Base-by-base conservation (phyloP, 37 sponge, comb jelly and placozoan genomes). In the Aphrocallistes beatrix region DNA sequence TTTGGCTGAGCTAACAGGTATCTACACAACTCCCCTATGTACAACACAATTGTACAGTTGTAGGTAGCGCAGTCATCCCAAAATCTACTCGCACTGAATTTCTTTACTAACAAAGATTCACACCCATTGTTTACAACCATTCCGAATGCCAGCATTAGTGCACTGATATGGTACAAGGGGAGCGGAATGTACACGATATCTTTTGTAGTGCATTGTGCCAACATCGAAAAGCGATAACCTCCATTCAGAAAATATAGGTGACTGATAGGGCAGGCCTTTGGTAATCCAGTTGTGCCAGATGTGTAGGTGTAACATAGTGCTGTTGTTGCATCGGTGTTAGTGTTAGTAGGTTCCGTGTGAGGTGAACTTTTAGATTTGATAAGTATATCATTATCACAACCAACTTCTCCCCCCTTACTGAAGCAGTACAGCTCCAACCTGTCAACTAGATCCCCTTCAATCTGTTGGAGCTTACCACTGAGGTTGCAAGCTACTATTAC, bases 271-370 rank as follows among this genome's bases (percentile, higher is more conserved):
- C 81, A 51, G 8, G 91, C 88, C 39, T 94, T 94, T 16, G 95
- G 95, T 25, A 93, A 90, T 1, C 95, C 95, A 34, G 95, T 94
- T 23, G 95, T 94, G 0, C 95, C 95, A 36, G 92, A 92, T 0
- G 95, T 94, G 87, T 90, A 94, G 19, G 92, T 90, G 86, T 92
- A 92, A 38, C 82, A 85, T 1, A 90, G 51, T 0, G 69, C 30
- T 30, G 90, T 88, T 90, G 84, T 39, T 3, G n/a, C n/a, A 25
- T 60, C n/a, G 34, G 6, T 60, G 25, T 60, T 30, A 25, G 28
- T 60, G n/a, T 28, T 28, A 60, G 75, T 60, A 25, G 75, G 75
- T 60, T 3, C 75, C 1, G 75, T 60, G n/a, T 6, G 10, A 1
- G 75, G 75, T 3, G 75, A 60, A 13, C n/a, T 6, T 60, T 60